Evolutionary conservation across 1,140 invertebrate genomes (phyloP).

Genomic region (Drosophila kikkawai): DNA sequence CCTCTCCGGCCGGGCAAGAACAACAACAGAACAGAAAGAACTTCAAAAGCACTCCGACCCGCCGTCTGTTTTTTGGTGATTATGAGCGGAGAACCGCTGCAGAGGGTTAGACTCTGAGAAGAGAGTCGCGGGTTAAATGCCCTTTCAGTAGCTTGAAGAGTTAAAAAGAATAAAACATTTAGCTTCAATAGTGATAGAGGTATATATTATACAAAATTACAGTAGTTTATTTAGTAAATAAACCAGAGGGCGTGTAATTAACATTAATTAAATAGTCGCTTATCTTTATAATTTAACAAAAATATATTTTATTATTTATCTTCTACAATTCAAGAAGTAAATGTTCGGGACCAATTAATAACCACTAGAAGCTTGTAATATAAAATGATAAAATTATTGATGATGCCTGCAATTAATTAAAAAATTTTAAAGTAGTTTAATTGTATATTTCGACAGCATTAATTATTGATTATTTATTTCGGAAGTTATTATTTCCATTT

Average conservation of each 20-base stretch:
- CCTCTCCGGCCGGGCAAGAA: conserved; percentile 6
- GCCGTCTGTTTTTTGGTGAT: conserved; percentile 76
- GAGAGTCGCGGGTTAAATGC: conserved; percentile 25
- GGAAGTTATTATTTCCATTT: background rate
- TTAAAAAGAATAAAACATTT: background rate
- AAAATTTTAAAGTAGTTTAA: background rate
- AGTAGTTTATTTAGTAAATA: background rate
- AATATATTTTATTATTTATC: background rate
- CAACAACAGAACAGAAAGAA: conserved; percentile 61
- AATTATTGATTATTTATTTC: background rate
- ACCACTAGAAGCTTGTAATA: background rate
- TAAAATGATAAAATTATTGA: background rate
- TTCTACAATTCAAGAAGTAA: background rate
- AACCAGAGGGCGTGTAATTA: background rate
- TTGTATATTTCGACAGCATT: background rate
- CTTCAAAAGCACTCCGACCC: conserved; percentile 76
- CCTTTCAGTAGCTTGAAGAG: background rate
- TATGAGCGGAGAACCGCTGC: conserved; percentile 67
- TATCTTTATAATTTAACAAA: background rate
- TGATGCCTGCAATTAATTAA: background rate
- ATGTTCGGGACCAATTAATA: background rate
- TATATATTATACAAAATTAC: background rate
- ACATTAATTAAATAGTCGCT: background rate
- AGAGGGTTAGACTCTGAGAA: conserved; percentile 16
- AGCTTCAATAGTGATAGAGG: rapidly evolving